Base-by-base conservation (phyloP, 1,140 invertebrate species). In the Oncopodura yosiiana region DNA sequence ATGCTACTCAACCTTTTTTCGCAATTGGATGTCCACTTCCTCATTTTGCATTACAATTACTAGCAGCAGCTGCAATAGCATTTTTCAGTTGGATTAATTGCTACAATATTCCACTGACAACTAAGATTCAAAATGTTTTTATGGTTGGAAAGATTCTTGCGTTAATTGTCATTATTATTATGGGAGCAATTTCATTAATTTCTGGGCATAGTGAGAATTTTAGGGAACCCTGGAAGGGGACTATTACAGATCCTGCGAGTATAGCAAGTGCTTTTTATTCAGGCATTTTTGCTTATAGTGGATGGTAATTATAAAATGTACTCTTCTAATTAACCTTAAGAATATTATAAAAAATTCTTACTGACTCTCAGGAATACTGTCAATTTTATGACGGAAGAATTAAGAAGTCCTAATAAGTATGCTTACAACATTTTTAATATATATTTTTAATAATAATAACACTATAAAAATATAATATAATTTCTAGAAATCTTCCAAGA, bases 231-330 rank as follows among this genome's bases (percentile, higher is more conserved):
- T 95, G 92, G 73, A 78, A 80, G 46, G 79, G 82, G 29, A 87
- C 89, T 0, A 80, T 79, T 34, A 80, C 76, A 0, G 81, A 86
- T 67, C 80, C 88, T 3, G 86, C 87, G 38, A 82, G 86, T 69
- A 81, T 94, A 65, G 86, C 90, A 0, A 75, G 94, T 32, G 88
- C 89, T 1, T 86, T 97, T 68, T 97, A 95, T 71, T 89, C 88
- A 1, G 93, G 92, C 58, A 83, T 96, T 64, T 97, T 94, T 72
- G 93, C 92, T 1, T 97, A 94, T 71, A 91, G 90, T 51, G 94
- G 94, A 60, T 56, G 48, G 48, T 18, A 37, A 11, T n/a, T n/a
- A n/a, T n/a, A n/a, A n/a, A n/a, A n/a, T n/a, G n/a, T n/a, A n/a
- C n/a, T n/a, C n/a, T n/a, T n/a, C n/a, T n/a, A n/a, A n/a, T n/a